Evolutionary conservation across 2,888 invertebrate genomes (phyloP), one percentile per base, ranked within the genome.

Genomic region (Lysandra bellargus): DNA sequence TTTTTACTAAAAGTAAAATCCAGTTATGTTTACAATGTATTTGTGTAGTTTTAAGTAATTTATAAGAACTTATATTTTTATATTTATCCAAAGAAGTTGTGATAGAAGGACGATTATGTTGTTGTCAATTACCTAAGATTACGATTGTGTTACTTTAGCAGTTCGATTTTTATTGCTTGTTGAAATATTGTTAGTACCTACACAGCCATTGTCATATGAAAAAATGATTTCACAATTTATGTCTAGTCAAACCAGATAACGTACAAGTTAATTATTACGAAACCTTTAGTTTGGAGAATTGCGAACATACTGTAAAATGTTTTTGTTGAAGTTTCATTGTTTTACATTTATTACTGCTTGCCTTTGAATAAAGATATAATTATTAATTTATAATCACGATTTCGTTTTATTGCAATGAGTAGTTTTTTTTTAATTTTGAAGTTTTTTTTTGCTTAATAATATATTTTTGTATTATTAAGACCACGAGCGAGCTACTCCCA

Each of bases 211-310:
- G 30, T 30, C 12, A 12, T 64, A 7, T 64, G 7, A 12, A 23
- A 23, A 9, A 64, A 64, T 12, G 3, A 9, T 61, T 61, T n/a
- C n/a, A 23, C 30, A 64, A 30, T 57, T 57, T 57, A 61, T 23
- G 30, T 64, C 64, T 64, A 64, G 64, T 64, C 64, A 64, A n/a
- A 74, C 40, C n/a, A 44, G 44, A 23, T 74, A 74, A 73, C 44
- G 17, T 40, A 74, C 40, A 74, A 74, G 44, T n/a, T 9, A 44
- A 74, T 74, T 74, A 44, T 17, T n/a, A 74, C 4, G 7, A 30
- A 30, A 64, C 23, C 7, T 30, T 23, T 23, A 23, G 4, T 64
- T 23, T 30, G 30, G 9, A 61, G 23, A 61, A 12, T 30, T 9
- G 23, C 64, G 9, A 64, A 64, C 30, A 64, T 30, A 64, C 30